Conservation (phyloP, 2,888 invertebrate genomes). For the Brachylomia viminalis region DNA sequence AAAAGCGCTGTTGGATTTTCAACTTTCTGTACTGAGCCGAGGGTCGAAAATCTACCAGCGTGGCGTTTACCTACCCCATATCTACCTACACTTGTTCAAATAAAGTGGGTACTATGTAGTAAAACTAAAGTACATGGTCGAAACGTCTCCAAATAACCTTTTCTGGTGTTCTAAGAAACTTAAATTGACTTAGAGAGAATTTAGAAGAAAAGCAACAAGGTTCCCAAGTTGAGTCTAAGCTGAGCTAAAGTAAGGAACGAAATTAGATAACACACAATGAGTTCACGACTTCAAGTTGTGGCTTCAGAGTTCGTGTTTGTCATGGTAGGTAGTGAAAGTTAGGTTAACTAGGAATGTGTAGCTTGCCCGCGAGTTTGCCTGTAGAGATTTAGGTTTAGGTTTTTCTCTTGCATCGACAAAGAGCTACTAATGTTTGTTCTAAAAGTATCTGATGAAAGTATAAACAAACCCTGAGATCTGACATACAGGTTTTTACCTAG, state of each 20-base stretch:
- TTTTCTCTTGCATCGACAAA: background rate
- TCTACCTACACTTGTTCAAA: background rate
- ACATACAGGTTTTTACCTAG: too few relatives aligned
- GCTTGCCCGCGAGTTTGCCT: background rate
- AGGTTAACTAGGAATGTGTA: constrained; percentile 1
- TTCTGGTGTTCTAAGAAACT: constrained; percentile 53
- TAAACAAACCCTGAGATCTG: too few relatives aligned
- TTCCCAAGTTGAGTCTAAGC: constrained; percentile 28
- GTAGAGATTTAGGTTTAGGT: background rate
- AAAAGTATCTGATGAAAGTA: background rate
- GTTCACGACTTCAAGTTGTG: constrained; percentile 44
- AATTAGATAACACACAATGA: constrained; percentile 57
- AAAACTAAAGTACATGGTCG: constrained; percentile 10
- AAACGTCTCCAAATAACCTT: constrained; percentile 41
- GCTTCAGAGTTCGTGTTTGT: constrained; percentile 26
- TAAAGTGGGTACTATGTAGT: constrained; percentile 25
- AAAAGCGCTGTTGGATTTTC: background rate
- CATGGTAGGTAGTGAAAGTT: constrained; percentile 23
- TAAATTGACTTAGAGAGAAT: constrained; percentile 62
- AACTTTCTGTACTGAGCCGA: background rate
- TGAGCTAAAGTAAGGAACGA: constrained; percentile 46
- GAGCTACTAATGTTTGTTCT: too few relatives aligned
- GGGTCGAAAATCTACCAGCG: background rate
- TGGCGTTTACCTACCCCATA: background rate
- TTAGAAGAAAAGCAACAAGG: constrained; percentile 41